phyloP scores from a whole-genome alignment of 2,797 vertebrate species.

The Agapornis canus region DNA sequence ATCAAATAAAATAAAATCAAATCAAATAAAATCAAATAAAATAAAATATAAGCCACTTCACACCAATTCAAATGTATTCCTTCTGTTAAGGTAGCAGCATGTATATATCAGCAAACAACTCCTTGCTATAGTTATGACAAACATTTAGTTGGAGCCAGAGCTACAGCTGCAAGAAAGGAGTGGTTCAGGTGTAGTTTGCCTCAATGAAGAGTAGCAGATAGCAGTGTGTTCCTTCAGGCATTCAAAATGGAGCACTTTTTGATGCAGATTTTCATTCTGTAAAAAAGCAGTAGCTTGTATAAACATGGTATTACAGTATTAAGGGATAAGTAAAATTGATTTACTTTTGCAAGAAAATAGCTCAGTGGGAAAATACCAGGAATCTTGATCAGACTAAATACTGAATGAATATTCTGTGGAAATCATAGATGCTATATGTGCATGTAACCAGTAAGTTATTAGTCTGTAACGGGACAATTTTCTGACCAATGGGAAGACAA shows the following conservation, averaged over 20 bases:
- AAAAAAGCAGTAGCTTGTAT: not conserved
- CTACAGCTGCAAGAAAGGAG: not conserved
- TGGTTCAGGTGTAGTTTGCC: not conserved
- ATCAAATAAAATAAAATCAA: not conserved
- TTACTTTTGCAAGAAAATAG: not conserved
- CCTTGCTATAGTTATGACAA: not conserved
- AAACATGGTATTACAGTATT: not conserved
- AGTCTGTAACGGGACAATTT: not conserved
- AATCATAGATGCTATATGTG: not conserved
- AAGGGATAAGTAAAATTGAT: not conserved
- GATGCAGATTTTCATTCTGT: not conserved
- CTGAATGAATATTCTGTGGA: not conserved
- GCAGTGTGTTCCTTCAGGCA: not conserved
- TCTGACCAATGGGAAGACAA: not conserved
- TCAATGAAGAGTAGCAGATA: not conserved
- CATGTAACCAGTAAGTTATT: not conserved
- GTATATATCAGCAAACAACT: not conserved
- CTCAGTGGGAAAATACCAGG: not conserved
- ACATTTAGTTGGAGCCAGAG: not conserved
- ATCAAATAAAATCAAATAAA: not conserved
- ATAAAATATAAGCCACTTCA: not conserved
- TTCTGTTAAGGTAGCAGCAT: not conserved
- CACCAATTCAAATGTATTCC: not conserved
- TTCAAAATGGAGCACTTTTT: not conserved
- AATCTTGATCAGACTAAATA: conserved; percentile 3